Percentiles rank a stretch among this genome's conserved stretches.
These are phyloP conservation scores for Gryllus bimaculatus DNA, from an alignment of 1,140 invertebrate species.

Conservation along the genomic window DNA sequence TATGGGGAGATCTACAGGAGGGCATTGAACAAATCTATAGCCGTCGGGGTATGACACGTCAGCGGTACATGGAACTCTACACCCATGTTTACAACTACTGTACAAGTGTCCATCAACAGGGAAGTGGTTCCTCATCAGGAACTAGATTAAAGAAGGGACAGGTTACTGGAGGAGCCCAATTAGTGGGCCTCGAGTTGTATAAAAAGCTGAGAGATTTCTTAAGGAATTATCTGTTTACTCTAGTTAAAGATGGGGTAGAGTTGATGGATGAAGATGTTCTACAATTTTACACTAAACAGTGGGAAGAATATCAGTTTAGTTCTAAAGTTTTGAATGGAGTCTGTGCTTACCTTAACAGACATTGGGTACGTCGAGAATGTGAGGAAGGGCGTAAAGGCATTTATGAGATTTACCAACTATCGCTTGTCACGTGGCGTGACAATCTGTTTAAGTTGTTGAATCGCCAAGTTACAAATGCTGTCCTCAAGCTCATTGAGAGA, in stretches of 20 bases:
- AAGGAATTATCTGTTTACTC: constrained; percentile 69
- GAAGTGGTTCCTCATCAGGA: constrained; percentile 36
- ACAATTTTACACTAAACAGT: constrained; percentile 91
- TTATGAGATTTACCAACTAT: constrained; percentile 96
- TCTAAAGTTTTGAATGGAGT: constrained; percentile 96
- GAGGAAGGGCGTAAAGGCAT: constrained; percentile 95
- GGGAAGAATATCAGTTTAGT: constrained; percentile 98
- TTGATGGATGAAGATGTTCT: constrained; percentile 92
- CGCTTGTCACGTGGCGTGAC: constrained; percentile 95
- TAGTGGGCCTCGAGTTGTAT: constrained; percentile 93
- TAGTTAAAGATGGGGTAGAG: constrained; percentile 81
- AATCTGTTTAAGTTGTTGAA: constrained; percentile 89
- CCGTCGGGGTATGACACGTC: constrained; percentile 69
- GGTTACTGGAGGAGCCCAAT: constrained; percentile 67
- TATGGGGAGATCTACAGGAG: constrained; percentile 87
- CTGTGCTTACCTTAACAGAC: constrained; percentile 93
- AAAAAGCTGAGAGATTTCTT: constrained; percentile 87
- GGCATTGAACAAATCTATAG: constrained; percentile 91
- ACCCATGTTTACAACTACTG: constrained; percentile 96
- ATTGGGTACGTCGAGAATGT: constrained; percentile 97
- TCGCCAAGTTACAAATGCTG: constrained; percentile 53
- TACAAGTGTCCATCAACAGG: constrained; percentile 80
- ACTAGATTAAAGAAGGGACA: constrained; percentile 31
- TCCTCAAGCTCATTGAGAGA: constrained; percentile 78
- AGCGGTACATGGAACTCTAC: constrained; percentile 83